Evolutionary conservation across 2,888 invertebrate species (phyloP).

Genomic region (Agriotes lineatus): DNA sequence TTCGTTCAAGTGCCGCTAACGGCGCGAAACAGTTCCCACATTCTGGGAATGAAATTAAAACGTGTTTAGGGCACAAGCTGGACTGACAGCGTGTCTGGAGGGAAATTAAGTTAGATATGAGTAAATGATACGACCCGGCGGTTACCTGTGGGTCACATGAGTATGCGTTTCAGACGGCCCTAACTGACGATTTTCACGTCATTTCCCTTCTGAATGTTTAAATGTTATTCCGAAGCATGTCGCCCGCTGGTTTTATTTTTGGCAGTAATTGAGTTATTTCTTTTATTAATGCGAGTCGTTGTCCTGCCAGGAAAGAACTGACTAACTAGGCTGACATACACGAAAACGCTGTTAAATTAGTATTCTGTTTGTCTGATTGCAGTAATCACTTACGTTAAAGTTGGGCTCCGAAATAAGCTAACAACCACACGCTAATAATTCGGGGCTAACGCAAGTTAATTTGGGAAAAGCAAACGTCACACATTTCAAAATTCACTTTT

Average conservation of each 20-base stretch:
- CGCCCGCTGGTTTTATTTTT: neutral
- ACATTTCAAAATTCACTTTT: too few species aligned
- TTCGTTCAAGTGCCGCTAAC: slow-evolving; percentile 12
- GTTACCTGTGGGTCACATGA: slow-evolving; percentile 11
- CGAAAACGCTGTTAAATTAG: too few species aligned
- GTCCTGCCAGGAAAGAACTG: too few species aligned
- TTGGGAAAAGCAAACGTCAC: too few species aligned
- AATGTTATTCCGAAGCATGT: neutral
- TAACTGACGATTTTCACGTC: neutral
- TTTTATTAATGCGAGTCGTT: too few species aligned
- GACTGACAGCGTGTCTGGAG: slow-evolving; percentile 56
- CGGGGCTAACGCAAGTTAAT: too few species aligned
- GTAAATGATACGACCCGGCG: slow-evolving; percentile 52
- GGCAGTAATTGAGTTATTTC: neutral
- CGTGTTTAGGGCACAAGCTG: slow-evolving; percentile 52
- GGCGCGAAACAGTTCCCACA: slow-evolving; percentile 39
- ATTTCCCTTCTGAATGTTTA: neutral
- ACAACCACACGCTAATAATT: too few species aligned
- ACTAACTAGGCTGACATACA: too few species aligned
- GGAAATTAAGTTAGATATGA: slow-evolving; percentile 59
- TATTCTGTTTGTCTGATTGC: too few species aligned
- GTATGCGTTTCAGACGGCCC: neutral
- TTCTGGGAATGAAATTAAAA: slow-evolving; percentile 52
- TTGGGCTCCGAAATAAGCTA: too few species aligned
- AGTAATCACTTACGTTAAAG: too few species aligned